Evolutionary conservation across 2,888 invertebrate genomes (phyloP).

Genomic region (Brachypterus glaber): DNA sequence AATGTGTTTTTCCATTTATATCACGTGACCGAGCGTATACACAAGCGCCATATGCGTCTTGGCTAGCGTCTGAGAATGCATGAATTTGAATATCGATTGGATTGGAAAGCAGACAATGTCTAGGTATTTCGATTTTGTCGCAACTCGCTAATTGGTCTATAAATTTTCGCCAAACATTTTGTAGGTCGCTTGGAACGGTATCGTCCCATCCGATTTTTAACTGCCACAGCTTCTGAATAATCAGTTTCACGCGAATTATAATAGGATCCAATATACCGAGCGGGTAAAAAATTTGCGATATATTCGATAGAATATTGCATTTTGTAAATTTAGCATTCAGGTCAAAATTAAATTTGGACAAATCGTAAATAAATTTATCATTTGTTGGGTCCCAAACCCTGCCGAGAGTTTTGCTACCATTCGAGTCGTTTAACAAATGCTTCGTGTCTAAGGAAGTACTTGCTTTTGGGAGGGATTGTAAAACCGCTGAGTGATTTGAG

Average conservation of each 20-base stretch:
- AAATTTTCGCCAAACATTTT: neutral
- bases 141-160: neutral
- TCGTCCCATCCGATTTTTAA: too few species aligned
- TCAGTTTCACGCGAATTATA: neutral
- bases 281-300: conserved; percentile 8
- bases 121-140: neutral
- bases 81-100: neutral
- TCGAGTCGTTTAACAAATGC: neutral
- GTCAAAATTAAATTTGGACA: neutral
- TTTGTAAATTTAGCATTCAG: conserved; percentile 4
- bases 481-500: conserved; percentile 5
- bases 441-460: neutral
- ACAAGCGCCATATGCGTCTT: neutral
- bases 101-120: neutral
- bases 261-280: neutral
- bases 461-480: conserved; percentile 1
- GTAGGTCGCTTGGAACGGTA: neutral
- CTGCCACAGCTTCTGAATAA: neutral
- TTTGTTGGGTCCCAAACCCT: conserved; percentile 8
- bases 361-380: conserved; percentile 7
- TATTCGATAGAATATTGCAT: conserved; percentile 5
- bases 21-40: neutral
- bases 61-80: neutral
- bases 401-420: conserved; percentile 14
- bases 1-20: neutral